Base-by-base conservation (phyloP, 2,888 invertebrate genomes). In the Chironomus tentans region DNA sequence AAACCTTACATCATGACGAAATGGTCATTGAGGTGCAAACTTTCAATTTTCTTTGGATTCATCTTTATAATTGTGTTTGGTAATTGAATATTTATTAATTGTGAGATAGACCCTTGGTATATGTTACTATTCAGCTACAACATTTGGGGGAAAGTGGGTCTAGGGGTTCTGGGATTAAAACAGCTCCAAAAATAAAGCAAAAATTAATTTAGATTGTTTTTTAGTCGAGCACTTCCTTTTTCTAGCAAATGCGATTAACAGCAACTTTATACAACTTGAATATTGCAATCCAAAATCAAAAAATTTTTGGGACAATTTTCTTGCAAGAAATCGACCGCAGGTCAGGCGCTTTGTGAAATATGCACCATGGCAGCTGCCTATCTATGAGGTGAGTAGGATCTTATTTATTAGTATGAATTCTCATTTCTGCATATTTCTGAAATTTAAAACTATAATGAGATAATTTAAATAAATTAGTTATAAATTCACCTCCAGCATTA, bases 171-270 rank as follows among this genome's bases (percentile, higher is more conserved):
- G n/a, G n/a, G n/a, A n/a, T n/a, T n/a, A n/a, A n/a, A n/a, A n/a
- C n/a, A n/a, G n/a, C n/a, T n/a, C n/a, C n/a, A n/a, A n/a, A n/a
- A n/a, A n/a, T n/a, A n/a, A n/a, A n/a, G n/a, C n/a, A n/a, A n/a
- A n/a, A n/a, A n/a, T n/a, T n/a, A n/a, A n/a, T n/a, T n/a, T n/a
- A n/a, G n/a, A n/a, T 72, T 56, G 7, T 12, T 68, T 68, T 47
- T 6, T 68, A 73, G 73, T 18, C 21, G 73, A 73, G 24, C 75
- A 75, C n/a, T 18, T 75, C 13, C 68, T 75, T 12, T 75, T 50
- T 15, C 50, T 75, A 6, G 68, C 21, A 1, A 38, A 61, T 13
- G 68, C 75, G 12, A 75, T 68, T 4, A 7, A 68, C 7, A 62
- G 68, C 50, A 75, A 68, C 15, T 18, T 15, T n/a, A 4, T 68